Evolutionary conservation across 2,113 vertebrate genomes (phyloP), one percentile per base, ranked within the genome.

Genomic region (Micronycteris hirsuta): DNA sequence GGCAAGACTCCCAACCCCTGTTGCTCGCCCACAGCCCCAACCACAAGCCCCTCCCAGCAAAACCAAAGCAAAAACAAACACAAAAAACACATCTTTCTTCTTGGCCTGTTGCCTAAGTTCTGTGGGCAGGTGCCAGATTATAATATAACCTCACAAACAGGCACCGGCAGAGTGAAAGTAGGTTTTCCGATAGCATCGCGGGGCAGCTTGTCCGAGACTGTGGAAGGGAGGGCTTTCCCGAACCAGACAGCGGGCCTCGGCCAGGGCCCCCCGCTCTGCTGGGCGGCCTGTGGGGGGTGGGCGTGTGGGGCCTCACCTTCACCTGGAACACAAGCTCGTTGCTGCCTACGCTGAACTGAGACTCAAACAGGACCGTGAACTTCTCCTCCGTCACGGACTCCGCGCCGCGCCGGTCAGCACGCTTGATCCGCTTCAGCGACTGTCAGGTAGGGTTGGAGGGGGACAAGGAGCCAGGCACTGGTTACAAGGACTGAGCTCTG

Each of bases 371-470:
- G 94, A 99, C 99, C 4, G 99, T 99, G 98, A 99, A 99, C 97
- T 99, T 99, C 98, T 99, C 99, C 91, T 99, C 99, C 0, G 99
- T 99, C 97, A 99, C 99, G 0, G 99, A 99, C 95, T 99, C 99
- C 0, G 99, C 99, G 0, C 99, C 99, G 0, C 99, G 98, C 15
- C 99, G 98, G 98, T 99, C 99, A 0, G 99, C 99, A 10, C 99
- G 99, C 96, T 99, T 99, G 98, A 99, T 99, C 97, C 99, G 98
- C 98, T 99, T 99, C 92, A 99, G 97, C 1, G 99, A 99, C 99
- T 99, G 83, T 0, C 19, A 43, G 91, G n/a, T 0, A 0, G n/a
- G 26, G 52, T 24, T 26, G 19, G 24, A 5, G 0, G 0, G 4
- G 45, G 52, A 33, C 4, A 11, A 77, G 20, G 43, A 70, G 47